phyloP scores from a whole-genome alignment of 2,113 vertebrate genomes.

The Paramisgurnus dabryanus region DNA sequence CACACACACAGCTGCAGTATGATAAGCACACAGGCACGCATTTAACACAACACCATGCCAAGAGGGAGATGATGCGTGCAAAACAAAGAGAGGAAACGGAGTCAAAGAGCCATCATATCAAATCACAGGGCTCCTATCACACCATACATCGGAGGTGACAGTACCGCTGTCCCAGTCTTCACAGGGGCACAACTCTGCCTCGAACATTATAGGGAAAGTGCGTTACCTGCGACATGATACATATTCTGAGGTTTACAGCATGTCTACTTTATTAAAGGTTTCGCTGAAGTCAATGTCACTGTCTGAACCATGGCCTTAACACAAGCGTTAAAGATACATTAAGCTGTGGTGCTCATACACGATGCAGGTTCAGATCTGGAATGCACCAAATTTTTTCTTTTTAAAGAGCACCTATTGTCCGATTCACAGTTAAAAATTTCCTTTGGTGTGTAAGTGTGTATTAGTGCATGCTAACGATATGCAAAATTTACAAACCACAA shows the following conservation, averaged over 20 bases:
- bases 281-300: not conserved
- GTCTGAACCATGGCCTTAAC: not conserved
- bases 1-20: not conserved
- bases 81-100: not conserved
- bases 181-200: slow-evolving; percentile 17
- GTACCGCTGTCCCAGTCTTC: not conserved
- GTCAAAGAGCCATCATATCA: slow-evolving; percentile 37
- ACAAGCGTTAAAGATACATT: not conserved
- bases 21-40: not conserved
- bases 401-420: no score
- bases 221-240: not conserved
- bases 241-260: not conserved
- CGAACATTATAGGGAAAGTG: not conserved
- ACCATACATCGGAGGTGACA: slow-evolving; percentile 19
- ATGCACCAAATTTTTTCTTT: no score
- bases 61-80: not conserved
- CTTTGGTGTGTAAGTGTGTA: no score
- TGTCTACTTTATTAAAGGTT: not conserved
- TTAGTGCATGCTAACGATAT: no score
- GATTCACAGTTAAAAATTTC: no score
- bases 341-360: not conserved
- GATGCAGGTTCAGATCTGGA: not conserved
- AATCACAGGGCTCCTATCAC: slow-evolving; percentile 23
- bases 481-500: no score
- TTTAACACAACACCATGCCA: not conserved